Conservation (phyloP, 2,113 vertebrate genomes). For the Catagonus wagneri region DNA sequence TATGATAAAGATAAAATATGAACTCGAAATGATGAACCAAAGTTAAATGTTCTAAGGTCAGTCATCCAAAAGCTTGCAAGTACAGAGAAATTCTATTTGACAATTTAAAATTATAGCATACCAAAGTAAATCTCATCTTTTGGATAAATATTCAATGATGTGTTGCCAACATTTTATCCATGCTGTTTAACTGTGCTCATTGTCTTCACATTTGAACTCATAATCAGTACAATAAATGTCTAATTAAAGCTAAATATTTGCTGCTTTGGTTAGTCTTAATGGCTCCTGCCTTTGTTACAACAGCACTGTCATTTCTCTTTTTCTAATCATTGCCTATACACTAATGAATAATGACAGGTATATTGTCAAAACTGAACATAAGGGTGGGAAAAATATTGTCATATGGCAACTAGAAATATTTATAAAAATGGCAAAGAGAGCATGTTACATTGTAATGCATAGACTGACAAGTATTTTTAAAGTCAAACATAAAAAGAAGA, state of each 20-base stretch:
- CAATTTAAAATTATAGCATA: neutral
- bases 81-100: neutral
- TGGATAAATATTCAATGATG: neutral
- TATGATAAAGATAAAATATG: neutral
- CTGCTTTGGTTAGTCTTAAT: neutral
- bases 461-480: neutral
- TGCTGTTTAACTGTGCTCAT: slow-evolving; percentile 21
- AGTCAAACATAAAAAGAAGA: neutral
- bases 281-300: neutral
- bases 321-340: neutral
- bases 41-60: neutral
- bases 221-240: neutral
- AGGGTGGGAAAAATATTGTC: neutral
- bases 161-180: neutral
- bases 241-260: slow-evolving; percentile 24
- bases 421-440: neutral
- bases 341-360: neutral
- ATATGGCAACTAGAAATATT: neutral
- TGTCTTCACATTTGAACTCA: slow-evolving; percentile 42
- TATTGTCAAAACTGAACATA: slow-evolving; percentile 10
- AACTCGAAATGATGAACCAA: neutral
- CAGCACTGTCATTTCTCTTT: neutral
- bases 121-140: neutral
- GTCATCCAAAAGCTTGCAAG: neutral
- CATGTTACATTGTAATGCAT: neutral